Evolutionary conservation across 30 jellyfish, hydroid and myxozoan species (phyloP).

Genomic region (Sanderia malayensis): DNA sequence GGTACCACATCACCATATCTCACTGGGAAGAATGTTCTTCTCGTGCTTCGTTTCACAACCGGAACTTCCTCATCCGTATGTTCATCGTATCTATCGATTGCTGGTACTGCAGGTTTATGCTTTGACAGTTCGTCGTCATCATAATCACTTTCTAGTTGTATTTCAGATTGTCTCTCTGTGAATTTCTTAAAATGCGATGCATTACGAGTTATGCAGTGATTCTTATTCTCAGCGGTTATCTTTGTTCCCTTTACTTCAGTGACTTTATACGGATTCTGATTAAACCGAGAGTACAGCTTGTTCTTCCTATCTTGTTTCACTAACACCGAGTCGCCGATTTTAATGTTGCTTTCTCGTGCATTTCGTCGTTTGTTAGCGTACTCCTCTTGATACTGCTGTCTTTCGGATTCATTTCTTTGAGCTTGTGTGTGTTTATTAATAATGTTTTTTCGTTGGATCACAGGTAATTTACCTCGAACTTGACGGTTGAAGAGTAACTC

Average conservation of each 20-base stretch:
- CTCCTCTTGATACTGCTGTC: constrained; percentile 6
- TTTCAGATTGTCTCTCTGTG: not conserved
- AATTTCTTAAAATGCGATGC: not conserved
- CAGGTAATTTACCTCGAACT: constrained; percentile 46
- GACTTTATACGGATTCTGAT: not conserved
- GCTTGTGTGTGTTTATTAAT: constrained; percentile 22
- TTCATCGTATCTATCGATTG: too few relatives aligned
- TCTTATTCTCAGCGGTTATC: not conserved
- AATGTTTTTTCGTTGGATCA: not conserved
- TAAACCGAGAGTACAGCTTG: not conserved
- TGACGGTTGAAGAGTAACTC: constrained; percentile 28
- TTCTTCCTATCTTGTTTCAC: not conserved
- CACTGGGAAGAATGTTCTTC: not conserved
- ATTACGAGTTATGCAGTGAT: not conserved
- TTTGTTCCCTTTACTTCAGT: not conserved
- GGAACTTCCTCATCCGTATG: too few relatives aligned
- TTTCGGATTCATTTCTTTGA: constrained; percentile 15
- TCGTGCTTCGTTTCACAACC: not conserved
- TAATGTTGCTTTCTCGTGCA: constrained; percentile 4
- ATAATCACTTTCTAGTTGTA: not conserved
- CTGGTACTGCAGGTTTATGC: not conserved
- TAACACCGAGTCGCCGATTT: not conserved
- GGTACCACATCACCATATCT: not conserved
- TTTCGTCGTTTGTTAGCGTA: constrained; percentile 33
- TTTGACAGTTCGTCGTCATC: not conserved